A percentile compares a stretch with the other conserved stretches of the same genome.
Evolutionary conservation across 2,113 vertebrate genomes (phyloP).

Genomic region (Lepisosteus oculatus): DNA sequence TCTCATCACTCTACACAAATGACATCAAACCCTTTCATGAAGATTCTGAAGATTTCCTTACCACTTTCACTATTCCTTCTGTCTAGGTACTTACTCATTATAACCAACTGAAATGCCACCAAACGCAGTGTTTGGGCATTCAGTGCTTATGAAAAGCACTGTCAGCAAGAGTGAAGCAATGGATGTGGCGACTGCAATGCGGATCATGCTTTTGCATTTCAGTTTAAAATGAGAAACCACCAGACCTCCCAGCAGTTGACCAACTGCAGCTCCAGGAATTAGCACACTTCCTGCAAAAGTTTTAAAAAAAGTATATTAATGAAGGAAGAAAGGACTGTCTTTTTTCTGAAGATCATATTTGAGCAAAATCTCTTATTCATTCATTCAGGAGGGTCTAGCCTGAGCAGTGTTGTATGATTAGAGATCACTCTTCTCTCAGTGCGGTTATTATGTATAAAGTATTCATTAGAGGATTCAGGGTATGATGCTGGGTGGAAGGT

Average conservation of each 20-base stretch:
- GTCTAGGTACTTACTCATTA: constrained; percentile 62
- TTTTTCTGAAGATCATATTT: too few relatives aligned
- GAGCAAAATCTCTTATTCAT: too few relatives aligned
- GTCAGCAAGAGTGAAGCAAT: constrained; percentile 50
- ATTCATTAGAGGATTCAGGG: too few relatives aligned
- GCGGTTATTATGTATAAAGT: too few relatives aligned
- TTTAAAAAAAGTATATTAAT: constrained; percentile 25
- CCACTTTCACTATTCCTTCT: not conserved
- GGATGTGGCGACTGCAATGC: constrained; percentile 53
- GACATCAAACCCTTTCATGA: too few relatives aligned
- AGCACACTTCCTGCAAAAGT: constrained; percentile 59
- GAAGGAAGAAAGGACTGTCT: too few relatives aligned
- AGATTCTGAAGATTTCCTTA: not conserved
- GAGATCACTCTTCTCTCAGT: too few relatives aligned
- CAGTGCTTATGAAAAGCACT: constrained; percentile 60
- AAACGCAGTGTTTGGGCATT: constrained; percentile 67
- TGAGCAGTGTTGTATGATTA: too few relatives aligned
- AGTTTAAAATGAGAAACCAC: constrained; percentile 69
- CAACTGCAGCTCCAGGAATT: constrained; percentile 73
- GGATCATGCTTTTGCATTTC: constrained; percentile 64
- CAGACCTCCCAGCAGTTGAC: constrained; percentile 72
- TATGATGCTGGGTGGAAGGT: too few relatives aligned
- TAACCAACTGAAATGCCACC: constrained; percentile 70
- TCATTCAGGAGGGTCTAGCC: too few relatives aligned
- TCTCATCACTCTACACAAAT: too few relatives aligned